Base-by-base conservation (phyloP, 2,888 invertebrate species). In the Loripinus fragilis region DNA sequence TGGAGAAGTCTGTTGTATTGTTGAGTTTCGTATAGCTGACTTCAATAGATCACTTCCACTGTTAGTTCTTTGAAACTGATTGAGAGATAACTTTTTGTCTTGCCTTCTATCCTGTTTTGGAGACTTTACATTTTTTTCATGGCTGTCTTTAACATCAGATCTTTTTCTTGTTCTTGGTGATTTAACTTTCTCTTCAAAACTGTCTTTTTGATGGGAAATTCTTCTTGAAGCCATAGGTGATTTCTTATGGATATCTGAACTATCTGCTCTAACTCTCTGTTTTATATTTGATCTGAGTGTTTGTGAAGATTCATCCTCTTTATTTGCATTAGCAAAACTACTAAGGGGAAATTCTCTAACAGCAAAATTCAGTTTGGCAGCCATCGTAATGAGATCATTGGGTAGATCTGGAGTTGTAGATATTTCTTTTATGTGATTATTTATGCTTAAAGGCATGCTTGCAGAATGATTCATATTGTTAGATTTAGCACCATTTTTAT, bases 281-380 rank as follows among this genome's bases (percentile, higher is more conserved):
- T 52, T 52, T 28, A 52, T 7, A 52, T n/a, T 10, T 17, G n/a
- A 12, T 50, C n/a, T 50, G 23, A 15, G 33, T 8, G 64, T 15
- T 28, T 25, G 12, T 30, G 33, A n/a, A 25, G 64, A 25, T 35
- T 64, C 35, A 10, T 10, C 50, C 15, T 67, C 33, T 41, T 70
- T 74, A 30, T 69, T 50, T 23, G 41, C 25, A 23, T 10, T 52
- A 30, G 71, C 84, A 71, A 84, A 83, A 52, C 90, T 90, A 68
- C 90, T 90, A 68, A 80, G 77, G 23, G 90, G 90, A 79, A 90
- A 90, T 66, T 89, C 85, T 55, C 90, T 79, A 17, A 88, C 88
- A 48, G 78, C 79, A 78, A 88, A 88, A 52, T 80, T 81, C 3
- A 84, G 64, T 70, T 74, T 68, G 23, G 72, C 48, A 12, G 83